Conservation (phyloP, 2,888 invertebrate genomes). For the Xylota sylvarum region DNA sequence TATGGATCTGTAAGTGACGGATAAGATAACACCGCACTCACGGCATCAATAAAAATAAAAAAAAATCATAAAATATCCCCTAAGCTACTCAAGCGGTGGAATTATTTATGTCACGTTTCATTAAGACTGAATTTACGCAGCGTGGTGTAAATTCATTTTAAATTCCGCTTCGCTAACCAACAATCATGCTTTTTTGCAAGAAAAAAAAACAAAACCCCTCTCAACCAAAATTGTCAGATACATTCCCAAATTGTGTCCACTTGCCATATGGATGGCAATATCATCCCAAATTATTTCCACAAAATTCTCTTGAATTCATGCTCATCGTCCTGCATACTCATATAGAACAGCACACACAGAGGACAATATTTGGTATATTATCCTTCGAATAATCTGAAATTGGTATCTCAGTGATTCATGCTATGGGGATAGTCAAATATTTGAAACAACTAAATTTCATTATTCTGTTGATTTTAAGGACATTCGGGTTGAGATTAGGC, state of each 20-base stretch:
- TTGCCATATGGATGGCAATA: too few species aligned
- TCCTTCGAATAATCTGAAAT: not conserved
- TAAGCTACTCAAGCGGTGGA: not conserved
- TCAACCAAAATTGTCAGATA: not conserved
- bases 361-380: not conserved
- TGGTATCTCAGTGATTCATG: not conserved
- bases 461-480: not conserved
- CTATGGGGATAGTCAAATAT: not conserved
- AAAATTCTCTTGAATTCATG: not conserved
- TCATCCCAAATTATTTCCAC: not conserved
- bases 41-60: slow-evolving; percentile 7
- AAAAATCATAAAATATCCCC: not conserved
- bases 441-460: not conserved
- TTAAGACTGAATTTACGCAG: not conserved
- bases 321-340: not conserved
- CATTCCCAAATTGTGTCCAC: not conserved
- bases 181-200: not conserved
- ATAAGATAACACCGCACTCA: not conserved
- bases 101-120: slow-evolving; percentile 2
- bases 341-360: not conserved
- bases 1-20: too few species aligned
- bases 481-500: too few species aligned
- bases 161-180: not conserved
- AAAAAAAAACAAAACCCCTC: not conserved
- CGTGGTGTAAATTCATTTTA: not conserved